Percentiles rank a stretch among this genome's conserved stretches.
Evolutionary conservation across 2,888 invertebrate genomes (phyloP).

Genomic region (Acronicta aceris): DNA sequence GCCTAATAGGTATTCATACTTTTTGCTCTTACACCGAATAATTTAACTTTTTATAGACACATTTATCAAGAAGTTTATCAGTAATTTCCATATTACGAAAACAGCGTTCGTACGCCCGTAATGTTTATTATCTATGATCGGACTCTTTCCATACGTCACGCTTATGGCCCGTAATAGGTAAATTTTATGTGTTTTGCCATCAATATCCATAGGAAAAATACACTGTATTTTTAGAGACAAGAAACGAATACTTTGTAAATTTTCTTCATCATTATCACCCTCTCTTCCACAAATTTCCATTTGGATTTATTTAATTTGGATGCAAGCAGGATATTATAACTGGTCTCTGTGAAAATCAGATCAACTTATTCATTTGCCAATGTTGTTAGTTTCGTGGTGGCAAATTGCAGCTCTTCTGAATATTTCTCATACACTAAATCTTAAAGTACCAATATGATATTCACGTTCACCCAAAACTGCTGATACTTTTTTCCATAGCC

Average conservation of each 20-base stretch:
- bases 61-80: constrained; percentile 47
- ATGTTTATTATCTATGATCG: constrained; percentile 35
- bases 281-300: too few relatives aligned
- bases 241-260: not conserved
- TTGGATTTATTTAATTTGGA: too few relatives aligned
- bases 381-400: too few relatives aligned
- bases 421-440: too few relatives aligned
- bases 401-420: too few relatives aligned
- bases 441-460: too few relatives aligned
- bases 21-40: constrained; percentile 44
- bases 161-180: constrained; percentile 21
- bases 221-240: not conserved
- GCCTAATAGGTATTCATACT: constrained; percentile 38
- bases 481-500: too few relatives aligned
- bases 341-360: too few relatives aligned
- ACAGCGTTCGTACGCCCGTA: constrained; percentile 19
- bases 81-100: constrained; percentile 43
- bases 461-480: too few relatives aligned
- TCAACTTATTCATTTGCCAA: too few relatives aligned
- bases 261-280: too few relatives aligned
- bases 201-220: not conserved
- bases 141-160: constrained; percentile 35
- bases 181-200: not conserved
- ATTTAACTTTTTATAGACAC: constrained; percentile 39
- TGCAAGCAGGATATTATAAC: too few relatives aligned